Base-by-base conservation (phyloP, 2,888 invertebrate genomes). In the Drosophila hamatofila region DNA sequence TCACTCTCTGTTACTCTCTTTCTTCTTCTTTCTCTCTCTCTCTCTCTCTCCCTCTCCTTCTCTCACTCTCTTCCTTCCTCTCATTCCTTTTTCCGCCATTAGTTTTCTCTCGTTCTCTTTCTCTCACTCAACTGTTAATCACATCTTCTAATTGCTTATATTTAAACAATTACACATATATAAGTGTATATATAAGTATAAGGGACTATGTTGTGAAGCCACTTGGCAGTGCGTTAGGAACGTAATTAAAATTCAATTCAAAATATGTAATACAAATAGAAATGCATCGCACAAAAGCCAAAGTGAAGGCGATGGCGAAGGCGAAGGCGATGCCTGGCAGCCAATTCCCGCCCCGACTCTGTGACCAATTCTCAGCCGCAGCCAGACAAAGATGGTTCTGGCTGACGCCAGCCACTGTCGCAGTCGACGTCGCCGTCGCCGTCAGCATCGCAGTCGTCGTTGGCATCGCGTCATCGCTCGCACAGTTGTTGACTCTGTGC, bases 231-330 rank as follows among this genome's bases (percentile, higher is more conserved):
- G 74, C 71, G 57, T 65, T 57, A 49, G 37, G 77, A 78, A 74
- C 61, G 62, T 71, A 79, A 81, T 79, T 81, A 80, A 75, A 80
- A 78, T 68, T 60, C 62, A 63, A 71, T 72, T 55, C 25, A 39
- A 60, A 74, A 77, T 62, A 61, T 73, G 60, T 61, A 68, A 58
- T 75, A 62, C 46, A 60, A 66, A 72, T 44, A 54, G 54, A 49
- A 72, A 60, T 59, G 61, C 21, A 23, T 16, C 12, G 30, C 35
- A 44, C 42, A 42, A 23, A 52, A 39, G 46, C 39, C 51, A 42
- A 49, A 35, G 37, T 59, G 25, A 23, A 23, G 23, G 37, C 61
- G 21, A 18, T 14, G 41, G 39, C 42, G 30, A 42, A 35, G 61
- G 46, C 46, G n/a, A 49, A 12, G n/a, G 27, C 30, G 12, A 27